Base-by-base conservation (phyloP, 2,797 vertebrate genomes). In the Lagocephalus sceleratus region DNA sequence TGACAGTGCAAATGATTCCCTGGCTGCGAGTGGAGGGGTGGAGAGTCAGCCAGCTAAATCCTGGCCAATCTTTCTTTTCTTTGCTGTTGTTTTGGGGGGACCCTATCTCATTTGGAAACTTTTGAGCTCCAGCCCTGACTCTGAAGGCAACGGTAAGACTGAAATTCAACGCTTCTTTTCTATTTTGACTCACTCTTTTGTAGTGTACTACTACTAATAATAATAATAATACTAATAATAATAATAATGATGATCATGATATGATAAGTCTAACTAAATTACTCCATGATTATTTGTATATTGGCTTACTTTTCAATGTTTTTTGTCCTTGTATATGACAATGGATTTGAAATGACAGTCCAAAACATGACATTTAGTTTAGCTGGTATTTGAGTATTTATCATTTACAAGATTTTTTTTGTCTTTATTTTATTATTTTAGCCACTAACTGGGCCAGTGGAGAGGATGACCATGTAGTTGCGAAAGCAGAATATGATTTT, bases 21-120 rank as follows among this genome's bases (percentile, higher is more conserved):
- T 93, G 45, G 82, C 84, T 0, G 52, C 84, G 5, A 70, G 82
- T 29, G 57, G 86, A 1, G 79, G 81, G 2, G 20, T 47, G 9
- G 83, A 85, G 3, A 81, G 85, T 17, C 81, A 79, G 10, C 14
- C 92, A 1, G 92, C 94, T 2, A 99, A 98, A 78, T 99, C 97
- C 17, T 99, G 97, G 97, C 97, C 97, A 9, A 98, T 99, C 82
- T 90, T 98, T 66, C 71, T 98, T 54, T 99, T 98, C 75, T 93
- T 99, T 48, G 94, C 96, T 12, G 96, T 99, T 1, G 89, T 98
- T 38, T 63, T 99, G 49, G 97, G 97, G 5, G 97, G 96, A 44
- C 96, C 97, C 5, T 98, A 98, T 76, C 92, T 99, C 49, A 98
- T 99, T 74, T 98, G 96, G 97, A 98, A 95, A 66, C 91, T 99